Conservation (phyloP, 2,797 vertebrate species). For the Spinus pinus region DNA sequence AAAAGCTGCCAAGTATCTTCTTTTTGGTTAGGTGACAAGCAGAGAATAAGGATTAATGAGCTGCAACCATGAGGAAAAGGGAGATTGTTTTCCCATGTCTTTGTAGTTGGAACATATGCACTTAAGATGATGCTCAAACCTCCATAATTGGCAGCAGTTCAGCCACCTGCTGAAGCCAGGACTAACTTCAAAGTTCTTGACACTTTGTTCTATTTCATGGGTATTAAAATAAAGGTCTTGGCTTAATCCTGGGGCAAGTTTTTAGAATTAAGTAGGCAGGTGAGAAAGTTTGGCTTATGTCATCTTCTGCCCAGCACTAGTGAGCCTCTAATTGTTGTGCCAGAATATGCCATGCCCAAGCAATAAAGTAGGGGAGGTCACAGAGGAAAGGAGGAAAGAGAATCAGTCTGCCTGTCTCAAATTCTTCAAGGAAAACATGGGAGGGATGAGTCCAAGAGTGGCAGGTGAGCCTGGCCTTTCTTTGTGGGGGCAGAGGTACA, state of each 20-base stretch:
- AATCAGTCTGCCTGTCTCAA: background rate
- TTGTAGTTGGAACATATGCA: background rate
- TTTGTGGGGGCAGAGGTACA: background rate
- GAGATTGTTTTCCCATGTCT: background rate
- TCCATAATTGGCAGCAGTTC: background rate
- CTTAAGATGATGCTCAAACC: background rate
- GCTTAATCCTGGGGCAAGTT: background rate
- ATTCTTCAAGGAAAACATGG: background rate
- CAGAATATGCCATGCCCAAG: rapidly evolving
- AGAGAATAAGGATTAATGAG: slow-evolving; percentile 47
- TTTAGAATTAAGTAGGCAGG: background rate
- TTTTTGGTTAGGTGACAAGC: slow-evolving; percentile 27
- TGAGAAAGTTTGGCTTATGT: background rate
- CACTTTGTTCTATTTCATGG: background rate
- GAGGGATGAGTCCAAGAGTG: background rate
- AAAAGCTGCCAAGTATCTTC: background rate
- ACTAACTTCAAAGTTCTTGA: background rate
- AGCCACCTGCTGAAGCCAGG: background rate
- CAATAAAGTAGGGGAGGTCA: background rate
- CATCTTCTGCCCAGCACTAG: background rate
- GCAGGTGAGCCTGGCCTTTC: background rate
- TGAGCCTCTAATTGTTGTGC: background rate
- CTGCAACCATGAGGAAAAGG: background rate
- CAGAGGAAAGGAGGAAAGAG: background rate
- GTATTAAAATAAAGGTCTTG: background rate